Conservation (phyloP, 1,140 invertebrate species). For the Drosophila prosaltans region DNA sequence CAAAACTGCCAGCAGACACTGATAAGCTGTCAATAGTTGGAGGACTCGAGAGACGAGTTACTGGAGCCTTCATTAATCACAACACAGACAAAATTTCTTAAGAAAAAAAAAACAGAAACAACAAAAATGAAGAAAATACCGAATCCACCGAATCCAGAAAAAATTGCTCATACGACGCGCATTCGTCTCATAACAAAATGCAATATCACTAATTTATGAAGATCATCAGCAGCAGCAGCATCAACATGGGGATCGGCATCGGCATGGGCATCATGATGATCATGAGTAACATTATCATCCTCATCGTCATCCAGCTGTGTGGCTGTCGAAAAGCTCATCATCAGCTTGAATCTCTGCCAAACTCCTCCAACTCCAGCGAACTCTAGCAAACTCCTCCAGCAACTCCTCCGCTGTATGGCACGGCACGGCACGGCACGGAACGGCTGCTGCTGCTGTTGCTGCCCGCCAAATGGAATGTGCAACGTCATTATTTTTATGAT, state of each 20-base stretch:
- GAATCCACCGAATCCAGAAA: conserved; percentile 39
- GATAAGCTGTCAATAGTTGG: conserved; percentile 77
- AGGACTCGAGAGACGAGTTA: conserved; percentile 31
- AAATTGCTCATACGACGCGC: conserved; percentile 77
- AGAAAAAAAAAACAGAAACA: conserved; percentile 38
- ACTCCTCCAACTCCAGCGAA: conserved; percentile 15
- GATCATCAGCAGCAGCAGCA: conserved; percentile 26
- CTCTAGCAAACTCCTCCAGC: conserved; percentile 16
- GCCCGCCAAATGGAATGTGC: conserved; percentile 63
- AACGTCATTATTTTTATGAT: conserved; percentile 80
- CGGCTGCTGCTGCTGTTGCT: conserved; percentile 38
- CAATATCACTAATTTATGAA: conserved; percentile 80
- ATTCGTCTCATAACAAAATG: conserved; percentile 61
- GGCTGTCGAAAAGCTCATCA: conserved; percentile 51
- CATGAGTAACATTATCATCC: conserved; percentile 11
- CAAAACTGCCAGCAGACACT: conserved; percentile 33
- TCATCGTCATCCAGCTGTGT: conserved; percentile 56
- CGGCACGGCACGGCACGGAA: no score
- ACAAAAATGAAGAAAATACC: conserved; percentile 28
- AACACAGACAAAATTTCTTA: conserved; percentile 51
- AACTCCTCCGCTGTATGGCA: neutral
- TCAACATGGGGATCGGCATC: neutral
- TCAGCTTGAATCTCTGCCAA: conserved; percentile 22
- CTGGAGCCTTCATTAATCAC: conserved; percentile 75
- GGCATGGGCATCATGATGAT: neutral